phyloP scores from a whole-genome alignment of 2,888 invertebrate genomes.

The Stenoptilia bipunctidactyla region DNA sequence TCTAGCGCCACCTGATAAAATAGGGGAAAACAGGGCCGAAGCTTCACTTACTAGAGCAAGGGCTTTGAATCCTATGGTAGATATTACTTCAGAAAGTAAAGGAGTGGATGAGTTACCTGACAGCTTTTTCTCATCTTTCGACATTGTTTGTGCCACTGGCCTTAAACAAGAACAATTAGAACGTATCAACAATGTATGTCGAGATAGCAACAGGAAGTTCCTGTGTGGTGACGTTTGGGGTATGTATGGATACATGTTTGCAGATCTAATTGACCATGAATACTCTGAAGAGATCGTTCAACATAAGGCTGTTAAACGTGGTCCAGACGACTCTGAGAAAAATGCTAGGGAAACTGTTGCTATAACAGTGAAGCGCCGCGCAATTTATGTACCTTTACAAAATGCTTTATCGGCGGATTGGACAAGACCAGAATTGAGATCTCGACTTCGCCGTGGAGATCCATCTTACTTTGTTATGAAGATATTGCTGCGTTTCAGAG shows the following conservation, averaged over 20 bases:
- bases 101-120: conserved; percentile 76
- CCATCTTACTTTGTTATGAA: conserved; percentile 81
- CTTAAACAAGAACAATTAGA: conserved; percentile 78
- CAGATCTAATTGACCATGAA: conserved; percentile 88
- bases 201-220: conserved; percentile 82
- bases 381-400: conserved; percentile 77
- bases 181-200: conserved; percentile 82
- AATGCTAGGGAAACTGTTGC: conserved; percentile 58
- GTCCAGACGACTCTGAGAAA: conserved; percentile 71
- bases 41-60: conserved; percentile 83
- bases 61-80: conserved; percentile 94
- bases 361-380: conserved; percentile 74
- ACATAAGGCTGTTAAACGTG: conserved; percentile 62
- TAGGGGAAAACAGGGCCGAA: conserved; percentile 90
- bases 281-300: conserved; percentile 62
- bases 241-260: conserved; percentile 90
- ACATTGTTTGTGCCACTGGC: conserved; percentile 87
- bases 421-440: conserved; percentile 68
- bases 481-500: conserved; percentile 82
- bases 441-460: conserved; percentile 76
- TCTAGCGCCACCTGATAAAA: conserved; percentile 76
- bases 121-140: conserved; percentile 80
- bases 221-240: conserved; percentile 95
- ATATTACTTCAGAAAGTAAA: conserved; percentile 77
- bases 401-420: conserved; percentile 77